Evolutionary conservation across 2,113 vertebrate species (phyloP).

Genomic region (Microcebus griseorufus): DNA sequence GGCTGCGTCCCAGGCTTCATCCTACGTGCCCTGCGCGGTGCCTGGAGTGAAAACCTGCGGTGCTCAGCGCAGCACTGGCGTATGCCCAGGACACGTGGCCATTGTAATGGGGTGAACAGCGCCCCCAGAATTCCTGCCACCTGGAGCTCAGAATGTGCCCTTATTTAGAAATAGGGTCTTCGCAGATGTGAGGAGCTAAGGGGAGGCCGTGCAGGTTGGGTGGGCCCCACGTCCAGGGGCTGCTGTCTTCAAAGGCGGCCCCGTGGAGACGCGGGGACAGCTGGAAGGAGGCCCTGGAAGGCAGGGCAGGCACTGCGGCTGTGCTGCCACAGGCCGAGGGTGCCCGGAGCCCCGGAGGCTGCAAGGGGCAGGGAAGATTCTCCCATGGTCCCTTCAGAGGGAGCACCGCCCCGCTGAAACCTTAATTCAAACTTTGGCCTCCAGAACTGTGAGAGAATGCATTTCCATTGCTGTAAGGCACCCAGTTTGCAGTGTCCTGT

Average conservation of each 20-base stretch:
- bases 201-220: background rate
- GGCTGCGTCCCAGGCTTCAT: background rate
- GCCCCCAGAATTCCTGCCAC: rapidly evolving
- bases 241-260: background rate
- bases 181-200: background rate
- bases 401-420: background rate
- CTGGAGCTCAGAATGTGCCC: background rate
- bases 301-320: rapidly evolving
- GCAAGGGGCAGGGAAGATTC: background rate
- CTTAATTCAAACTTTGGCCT: background rate
- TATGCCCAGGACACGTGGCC: rapidly evolving
- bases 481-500: background rate
- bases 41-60: background rate
- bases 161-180: background rate
- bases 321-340: background rate
- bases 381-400: background rate
- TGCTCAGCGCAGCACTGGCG: rapidly evolving
- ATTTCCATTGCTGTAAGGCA: background rate
- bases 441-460: background rate
- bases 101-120: rapidly evolving
- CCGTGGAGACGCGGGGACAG: background rate
- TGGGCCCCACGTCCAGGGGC: background rate
- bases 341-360: no score
- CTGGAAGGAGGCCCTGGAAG: background rate
- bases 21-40: no score